Percentiles rank a stretch among this genome's conserved stretches.
phyloP scores from a whole-genome alignment of 2,113 vertebrate genomes.

The Syrmaticus mikado region DNA sequence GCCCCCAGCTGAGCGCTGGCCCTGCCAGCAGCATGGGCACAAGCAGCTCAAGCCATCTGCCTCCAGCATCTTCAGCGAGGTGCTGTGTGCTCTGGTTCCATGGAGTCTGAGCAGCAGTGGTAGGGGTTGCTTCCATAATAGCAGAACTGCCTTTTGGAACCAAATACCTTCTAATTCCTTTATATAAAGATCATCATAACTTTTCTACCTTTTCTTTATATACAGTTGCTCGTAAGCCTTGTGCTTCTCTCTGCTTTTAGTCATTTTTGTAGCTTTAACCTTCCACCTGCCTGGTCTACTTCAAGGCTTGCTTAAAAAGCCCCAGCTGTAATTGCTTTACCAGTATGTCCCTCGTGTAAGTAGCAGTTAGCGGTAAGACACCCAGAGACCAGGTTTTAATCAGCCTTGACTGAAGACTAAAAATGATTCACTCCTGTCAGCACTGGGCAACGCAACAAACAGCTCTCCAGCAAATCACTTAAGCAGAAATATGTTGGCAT shows the following conservation, averaged over 20 bases:
- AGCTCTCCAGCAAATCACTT: constrained; percentile 79
- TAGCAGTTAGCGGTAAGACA: constrained; percentile 61
- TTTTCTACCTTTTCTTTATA: neutral
- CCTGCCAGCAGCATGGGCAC: neutral
- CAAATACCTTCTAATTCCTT: neutral
- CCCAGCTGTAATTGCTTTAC: constrained; percentile 63
- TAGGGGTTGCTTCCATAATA: neutral
- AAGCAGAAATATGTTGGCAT: constrained; percentile 80
- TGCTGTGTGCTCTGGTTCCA: rapidly evolving
- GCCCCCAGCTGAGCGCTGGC: neutral
- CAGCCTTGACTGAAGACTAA: constrained; percentile 70
- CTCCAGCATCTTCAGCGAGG: neutral
- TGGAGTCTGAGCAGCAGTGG: neutral
- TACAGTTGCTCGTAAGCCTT: neutral
- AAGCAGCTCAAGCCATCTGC: neutral
- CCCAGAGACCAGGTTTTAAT: constrained; percentile 73
- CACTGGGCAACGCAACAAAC: constrained; percentile 77
- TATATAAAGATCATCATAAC: neutral
- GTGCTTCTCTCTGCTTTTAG: constrained; percentile 9
- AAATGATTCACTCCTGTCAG: constrained; percentile 75
- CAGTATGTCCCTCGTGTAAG: constrained; percentile 60
- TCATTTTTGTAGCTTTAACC: constrained; percentile 19
- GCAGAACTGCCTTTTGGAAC: neutral
- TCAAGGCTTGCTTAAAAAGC: constrained; percentile 17
- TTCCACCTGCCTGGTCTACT: constrained; percentile 54